Conservation (phyloP, 2,113 vertebrate species). For the Pontoporia blainvillei region DNA sequence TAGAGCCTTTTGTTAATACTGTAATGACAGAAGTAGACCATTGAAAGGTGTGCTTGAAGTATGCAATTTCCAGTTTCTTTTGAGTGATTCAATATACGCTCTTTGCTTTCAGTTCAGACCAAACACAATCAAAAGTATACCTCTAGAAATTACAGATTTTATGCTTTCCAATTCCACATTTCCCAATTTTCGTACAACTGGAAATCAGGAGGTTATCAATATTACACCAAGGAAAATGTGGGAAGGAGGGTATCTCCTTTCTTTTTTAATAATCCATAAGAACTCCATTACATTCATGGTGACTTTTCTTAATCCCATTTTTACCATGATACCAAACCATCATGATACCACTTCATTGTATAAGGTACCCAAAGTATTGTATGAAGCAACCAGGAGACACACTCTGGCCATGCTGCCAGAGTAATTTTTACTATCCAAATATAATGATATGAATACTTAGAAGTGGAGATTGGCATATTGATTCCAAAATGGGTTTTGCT, state of each 20-base stretch:
- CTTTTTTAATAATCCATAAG: conserved; percentile 24
- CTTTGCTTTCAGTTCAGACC: conserved; percentile 57
- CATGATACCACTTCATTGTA: neutral
- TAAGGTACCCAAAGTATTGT: neutral
- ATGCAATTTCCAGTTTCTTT: conserved; percentile 28
- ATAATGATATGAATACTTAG: neutral
- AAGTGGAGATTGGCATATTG: neutral
- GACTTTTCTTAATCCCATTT: conserved; percentile 12
- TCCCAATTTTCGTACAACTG: conserved; percentile 3
- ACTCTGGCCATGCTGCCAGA: neutral
- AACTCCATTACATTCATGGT: neutral
- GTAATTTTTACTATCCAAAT: neutral
- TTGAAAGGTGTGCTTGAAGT: conserved; percentile 38
- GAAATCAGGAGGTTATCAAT: conserved; percentile 39
- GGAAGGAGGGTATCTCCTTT: neutral
- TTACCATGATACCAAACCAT: neutral
- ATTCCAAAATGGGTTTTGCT: neutral
- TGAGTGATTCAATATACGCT: neutral
- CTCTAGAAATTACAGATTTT: conserved; percentile 12
- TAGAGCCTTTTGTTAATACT: conserved; percentile 46
- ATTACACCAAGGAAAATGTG: neutral
- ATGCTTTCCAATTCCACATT: conserved; percentile 31
- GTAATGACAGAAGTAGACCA: conserved; percentile 7
- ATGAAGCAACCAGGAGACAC: neutral
- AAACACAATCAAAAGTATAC: conserved; percentile 42